Evolutionary conservation across 2,888 invertebrate species (phyloP), one percentile per base, ranked within the genome.

Genomic region (Altica lythri): DNA sequence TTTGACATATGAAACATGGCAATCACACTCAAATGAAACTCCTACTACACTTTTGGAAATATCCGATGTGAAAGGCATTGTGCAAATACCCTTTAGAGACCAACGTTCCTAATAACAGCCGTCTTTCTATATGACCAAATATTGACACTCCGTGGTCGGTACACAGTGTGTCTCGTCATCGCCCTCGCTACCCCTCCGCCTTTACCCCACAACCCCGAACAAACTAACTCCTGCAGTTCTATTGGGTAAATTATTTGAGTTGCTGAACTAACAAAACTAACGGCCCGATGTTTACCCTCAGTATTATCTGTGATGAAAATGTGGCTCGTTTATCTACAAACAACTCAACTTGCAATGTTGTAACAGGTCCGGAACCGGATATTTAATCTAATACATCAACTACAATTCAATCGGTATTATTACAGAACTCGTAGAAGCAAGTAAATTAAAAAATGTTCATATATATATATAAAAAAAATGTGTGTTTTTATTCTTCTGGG

Each of bases 181-280:
- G 49, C 60, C 57, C 25, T 37, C 44, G 40, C 35, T 27, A 16
- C 16, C 45, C 53, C 38, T 60, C 56, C 58, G 60, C 57, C 60
- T 56, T 59, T 53, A 61, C 55, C 64, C 53, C 53, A 62, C 66
- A 68, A 66, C 70, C 72, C 71, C 68, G 72, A 69, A 68, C 71
- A 74, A 74, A 75, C 74, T 72, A 70, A 55, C 50, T 51, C 50
- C 55, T 72, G 72, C 72, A 72, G 72, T 73, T 72, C 74, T 73
- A 74, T 73, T 69, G 75, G 74, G 74, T 75, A 75, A 76, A 76
- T 76, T 76, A 76, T 76, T 77, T 75, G 75, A 77, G 76, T 76
- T 77, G 73, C 75, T 75, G 72, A 76, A 75, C 76, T 76, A 76
- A 76, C 75, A 76, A 74, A 75, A 75, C 75, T 74, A 75, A 75